These are phyloP conservation scores for Eidolon helvum DNA, from an alignment of 2,113 vertebrate species.

Conservation along the genomic window DNA sequence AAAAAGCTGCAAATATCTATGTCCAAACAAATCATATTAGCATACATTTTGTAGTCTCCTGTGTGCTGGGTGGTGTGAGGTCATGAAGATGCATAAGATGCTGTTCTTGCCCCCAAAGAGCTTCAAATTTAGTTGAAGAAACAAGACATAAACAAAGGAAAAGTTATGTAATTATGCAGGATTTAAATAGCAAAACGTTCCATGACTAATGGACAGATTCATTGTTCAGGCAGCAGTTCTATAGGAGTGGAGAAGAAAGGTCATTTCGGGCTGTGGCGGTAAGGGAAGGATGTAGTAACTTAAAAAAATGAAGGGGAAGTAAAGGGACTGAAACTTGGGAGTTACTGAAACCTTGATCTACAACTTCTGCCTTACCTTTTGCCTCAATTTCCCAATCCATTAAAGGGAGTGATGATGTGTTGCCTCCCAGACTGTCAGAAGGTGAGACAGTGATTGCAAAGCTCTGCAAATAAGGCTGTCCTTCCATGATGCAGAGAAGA, in stretches of 20 bases:
- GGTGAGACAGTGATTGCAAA: not conserved
- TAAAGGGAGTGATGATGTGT: not conserved
- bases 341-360: not conserved
- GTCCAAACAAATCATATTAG: not conserved
- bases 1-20: not conserved
- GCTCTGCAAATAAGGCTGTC: not conserved
- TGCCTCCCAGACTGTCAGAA: not conserved
- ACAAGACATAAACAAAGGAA: constrained; percentile 1
- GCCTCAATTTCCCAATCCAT: constrained; percentile 43
- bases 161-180: not conserved
- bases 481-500: not conserved
- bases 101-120: not conserved
- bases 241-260: not conserved
- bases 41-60: not conserved
- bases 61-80: not conserved
- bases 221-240: not conserved
- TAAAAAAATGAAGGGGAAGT: not conserved
- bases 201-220: not conserved
- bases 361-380: not conserved
- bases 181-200: not conserved
- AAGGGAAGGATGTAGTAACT: not conserved
- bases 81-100: not conserved
- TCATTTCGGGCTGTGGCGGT: not conserved
- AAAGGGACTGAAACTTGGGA: not conserved
- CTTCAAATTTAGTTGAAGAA: constrained; percentile 6